phyloP scores from a whole-genome alignment of 2,888 invertebrate species.

The Sussaba pulchella region DNA sequence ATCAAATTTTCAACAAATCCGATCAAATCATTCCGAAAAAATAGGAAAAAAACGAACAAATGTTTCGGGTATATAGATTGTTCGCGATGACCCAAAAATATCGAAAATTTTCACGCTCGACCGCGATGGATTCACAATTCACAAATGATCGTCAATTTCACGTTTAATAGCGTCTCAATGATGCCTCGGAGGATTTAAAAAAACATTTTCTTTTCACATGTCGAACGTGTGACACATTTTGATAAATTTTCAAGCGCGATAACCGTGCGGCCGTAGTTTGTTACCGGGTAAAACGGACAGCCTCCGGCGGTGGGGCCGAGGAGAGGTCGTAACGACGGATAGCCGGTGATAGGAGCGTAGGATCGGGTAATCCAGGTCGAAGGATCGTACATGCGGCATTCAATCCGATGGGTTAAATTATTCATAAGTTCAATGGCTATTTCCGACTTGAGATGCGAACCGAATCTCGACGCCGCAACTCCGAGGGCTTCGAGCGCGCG shows the following conservation, averaged over 20 bases:
- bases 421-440: constrained; percentile 63
- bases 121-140: too few species aligned
- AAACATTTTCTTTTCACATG: background rate
- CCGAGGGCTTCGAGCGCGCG: constrained; percentile 21
- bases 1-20: too few species aligned
- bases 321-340: background rate
- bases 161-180: constrained; percentile 11
- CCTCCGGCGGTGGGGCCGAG: too few species aligned
- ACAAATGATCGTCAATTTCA: background rate
- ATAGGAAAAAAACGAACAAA: too few species aligned
- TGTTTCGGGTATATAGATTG: too few species aligned
- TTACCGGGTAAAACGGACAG: constrained; percentile 7
- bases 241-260: constrained; percentile 18
- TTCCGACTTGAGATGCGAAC: constrained; percentile 63
- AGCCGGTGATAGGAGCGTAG: too few species aligned
- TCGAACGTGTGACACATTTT: constrained; percentile 11
- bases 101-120: too few species aligned
- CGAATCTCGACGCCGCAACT: constrained; percentile 47
- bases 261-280: background rate
- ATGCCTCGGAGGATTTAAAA: background rate
- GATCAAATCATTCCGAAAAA: too few species aligned
- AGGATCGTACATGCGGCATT: constrained; percentile 66
- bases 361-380: constrained; percentile 62
- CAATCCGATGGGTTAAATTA: constrained; percentile 64
- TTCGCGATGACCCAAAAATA: too few species aligned